Evolutionary conservation across 2,797 vertebrate species (phyloP), one percentile per base, ranked within the genome.

Genomic region (Typhlichthys subterraneus): DNA sequence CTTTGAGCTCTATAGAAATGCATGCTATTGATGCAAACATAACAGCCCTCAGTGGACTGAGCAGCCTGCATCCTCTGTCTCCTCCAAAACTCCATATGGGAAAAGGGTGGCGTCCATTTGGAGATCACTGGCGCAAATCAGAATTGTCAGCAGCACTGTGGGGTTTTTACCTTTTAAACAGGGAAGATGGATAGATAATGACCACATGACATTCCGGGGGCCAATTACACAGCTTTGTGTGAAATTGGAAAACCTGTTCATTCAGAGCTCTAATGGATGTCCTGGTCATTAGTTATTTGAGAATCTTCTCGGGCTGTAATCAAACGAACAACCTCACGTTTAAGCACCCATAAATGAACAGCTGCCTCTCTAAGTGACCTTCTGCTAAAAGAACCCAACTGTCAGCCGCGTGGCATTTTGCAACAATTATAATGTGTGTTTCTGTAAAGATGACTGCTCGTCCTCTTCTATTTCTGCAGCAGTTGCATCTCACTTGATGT

Each of bases 211-310:
- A 89, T 88, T 89, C 88, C 84, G 84, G 90, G 87, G 88, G 87
- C 85, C 89, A 91, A 91, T 93, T 92, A 88, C 88, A 90, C 85
- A 89, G 90, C 90, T 90, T 91, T 91, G 92, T 94, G 93, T 92
- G 93, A 94, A 96, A 96, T 92, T 92, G 93, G 94, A 93, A 95
- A 95, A 93, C 93, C 94, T 94, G 93, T 92, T 95, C 91, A 93
- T 79, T 87, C 85, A 91, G 93, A 94, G 93, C 94, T 94, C 93
- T 96, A 97, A 96, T 96, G 95, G 94, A 93, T 93, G 94, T 95
- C 95, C 95, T 88, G 93, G 94, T 96, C 95, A 94, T 98, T 98
- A 98, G 94, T 94, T 96, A 95, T 95, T 94, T 93, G 94, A 96
- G 94, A 95, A 94, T 90, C 92, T 96, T 95, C 92, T 94, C 94